A percentile compares a stretch with the other conserved stretches of the same genome.
Evolutionary conservation across 2,113 vertebrate species (phyloP).

Genomic region (Pseudorectes ferrugineus): DNA sequence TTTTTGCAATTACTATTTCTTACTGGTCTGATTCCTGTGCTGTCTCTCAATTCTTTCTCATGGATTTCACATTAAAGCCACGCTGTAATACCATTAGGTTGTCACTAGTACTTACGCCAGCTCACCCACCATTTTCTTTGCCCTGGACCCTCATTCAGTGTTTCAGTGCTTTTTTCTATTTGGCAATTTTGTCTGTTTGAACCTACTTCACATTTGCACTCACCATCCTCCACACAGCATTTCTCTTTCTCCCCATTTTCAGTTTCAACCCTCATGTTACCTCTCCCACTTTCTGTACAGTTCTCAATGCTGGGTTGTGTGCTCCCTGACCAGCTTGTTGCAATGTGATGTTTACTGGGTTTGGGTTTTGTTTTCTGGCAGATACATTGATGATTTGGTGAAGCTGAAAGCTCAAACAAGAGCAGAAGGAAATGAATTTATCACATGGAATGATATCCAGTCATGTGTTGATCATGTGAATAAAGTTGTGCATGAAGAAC

Average conservation of each 20-base stretch:
- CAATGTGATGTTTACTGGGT: background rate
- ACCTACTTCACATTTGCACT: background rate
- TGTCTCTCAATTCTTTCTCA: background rate
- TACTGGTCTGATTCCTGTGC: background rate
- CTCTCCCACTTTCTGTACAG: background rate
- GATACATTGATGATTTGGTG: conserved; percentile 92
- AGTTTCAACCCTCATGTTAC: background rate
- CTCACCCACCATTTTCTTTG: background rate
- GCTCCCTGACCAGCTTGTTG: background rate
- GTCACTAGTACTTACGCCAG: rapidly evolving
- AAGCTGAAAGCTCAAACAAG: conserved; percentile 80
- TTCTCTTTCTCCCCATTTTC: background rate
- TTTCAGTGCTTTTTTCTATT: background rate
- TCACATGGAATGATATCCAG: conserved; percentile 98
- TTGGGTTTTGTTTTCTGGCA: conserved; percentile 49
- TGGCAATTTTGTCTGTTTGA: background rate
- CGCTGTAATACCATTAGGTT: background rate
- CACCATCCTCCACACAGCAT: background rate
- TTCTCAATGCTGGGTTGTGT: background rate
- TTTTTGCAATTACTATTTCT: background rate
- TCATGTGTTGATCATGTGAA: conserved; percentile 92
- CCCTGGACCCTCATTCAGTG: background rate
- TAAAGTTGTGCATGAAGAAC: conserved; percentile 86
- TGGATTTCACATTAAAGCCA: background rate
- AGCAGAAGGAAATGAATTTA: conserved; percentile 78